Base-by-base conservation (phyloP, 2,113 vertebrate genomes). In the Cnemophilus loriae region DNA sequence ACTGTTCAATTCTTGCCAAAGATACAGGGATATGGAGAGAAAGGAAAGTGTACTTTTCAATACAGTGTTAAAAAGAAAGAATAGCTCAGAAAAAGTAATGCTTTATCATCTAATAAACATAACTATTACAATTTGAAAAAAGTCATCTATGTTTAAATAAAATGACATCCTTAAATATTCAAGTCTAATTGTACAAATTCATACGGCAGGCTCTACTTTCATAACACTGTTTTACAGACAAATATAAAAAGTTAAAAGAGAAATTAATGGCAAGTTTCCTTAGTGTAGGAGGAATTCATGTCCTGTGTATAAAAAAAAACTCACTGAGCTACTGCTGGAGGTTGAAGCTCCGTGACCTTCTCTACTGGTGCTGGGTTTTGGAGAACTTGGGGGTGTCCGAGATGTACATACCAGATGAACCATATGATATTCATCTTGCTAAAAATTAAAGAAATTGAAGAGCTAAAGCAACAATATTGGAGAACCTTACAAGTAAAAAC, bases 361-460 rank as follows among this genome's bases (percentile, higher is more conserved):
- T 96, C 94, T 97, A 92, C 75, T 94, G 85, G 90, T 96, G 91
- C 97, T 97, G 84, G 97, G 89, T 91, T 98, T 97, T 73, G 98
- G 98, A 95, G 98, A 98, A 95, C 96, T 97, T 84, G 98, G 98
- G 91, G 98, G 98, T 91, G 97, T 98, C 97, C 98, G 98, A 87
- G 98, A 98, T 88, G 98, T 94, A 93, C 98, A 98, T 10, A 98
- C 98, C 91, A 98, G 98, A 87, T 98, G 98, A 97, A 98, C 98
- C 98, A 98, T 98, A 74, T 98, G 98, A 97, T 98, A 98, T 18
- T 98, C 98, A 97, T 98, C 98, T 98, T 98, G 98, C 98, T 98
- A 95, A 76, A 98, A 98, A 89, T 90, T 79, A 97, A 97, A 90
- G 70, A 97, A 69, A 96, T 93, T 14, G 33, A 90, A 94, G 28